These are phyloP conservation scores for Acanthiza pusilla DNA, from an alignment of 2,797 vertebrate genomes.

Conservation along the genomic window DNA sequence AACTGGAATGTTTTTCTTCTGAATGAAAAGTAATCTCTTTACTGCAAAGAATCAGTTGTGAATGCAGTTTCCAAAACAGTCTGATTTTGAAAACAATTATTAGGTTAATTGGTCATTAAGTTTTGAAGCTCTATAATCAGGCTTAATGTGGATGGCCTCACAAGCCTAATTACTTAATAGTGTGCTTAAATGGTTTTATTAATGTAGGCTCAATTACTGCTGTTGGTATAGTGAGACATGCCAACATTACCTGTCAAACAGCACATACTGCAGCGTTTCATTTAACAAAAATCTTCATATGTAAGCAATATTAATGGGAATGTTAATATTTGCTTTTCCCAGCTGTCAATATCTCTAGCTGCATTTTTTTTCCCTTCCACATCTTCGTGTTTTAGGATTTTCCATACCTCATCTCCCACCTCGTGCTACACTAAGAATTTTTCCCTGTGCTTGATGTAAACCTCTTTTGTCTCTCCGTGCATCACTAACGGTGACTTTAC, in stretches of 20 bases:
- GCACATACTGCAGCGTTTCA: not conserved
- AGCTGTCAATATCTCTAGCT: not conserved
- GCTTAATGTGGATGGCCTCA: not conserved
- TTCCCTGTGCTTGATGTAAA: not conserved
- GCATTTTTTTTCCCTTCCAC: not conserved
- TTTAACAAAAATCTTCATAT: not conserved
- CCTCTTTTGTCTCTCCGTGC: not conserved
- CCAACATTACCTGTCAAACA: not conserved
- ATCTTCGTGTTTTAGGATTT: not conserved
- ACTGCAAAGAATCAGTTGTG: not conserved
- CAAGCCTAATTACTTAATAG: slow-evolving; percentile 6
- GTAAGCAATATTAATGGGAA: not conserved
- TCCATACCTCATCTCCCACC: not conserved
- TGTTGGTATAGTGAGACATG: not conserved
- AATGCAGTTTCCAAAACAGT: not conserved
- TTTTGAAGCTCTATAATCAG: not conserved
- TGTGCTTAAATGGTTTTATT: not conserved
- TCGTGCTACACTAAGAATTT: rapidly evolving
- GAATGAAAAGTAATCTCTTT: not conserved
- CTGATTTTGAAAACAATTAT: not conserved
- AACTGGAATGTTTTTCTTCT: not conserved
- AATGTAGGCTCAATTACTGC: not conserved
- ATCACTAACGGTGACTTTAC: not conserved
- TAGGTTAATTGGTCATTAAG: slow-evolving; percentile 1
- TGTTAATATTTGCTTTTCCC: not conserved